These are phyloP conservation scores for Axinella damicornis DNA, from an alignment of 37 sponge, comb jelly and placozoan species.

Conservation along the genomic window DNA sequence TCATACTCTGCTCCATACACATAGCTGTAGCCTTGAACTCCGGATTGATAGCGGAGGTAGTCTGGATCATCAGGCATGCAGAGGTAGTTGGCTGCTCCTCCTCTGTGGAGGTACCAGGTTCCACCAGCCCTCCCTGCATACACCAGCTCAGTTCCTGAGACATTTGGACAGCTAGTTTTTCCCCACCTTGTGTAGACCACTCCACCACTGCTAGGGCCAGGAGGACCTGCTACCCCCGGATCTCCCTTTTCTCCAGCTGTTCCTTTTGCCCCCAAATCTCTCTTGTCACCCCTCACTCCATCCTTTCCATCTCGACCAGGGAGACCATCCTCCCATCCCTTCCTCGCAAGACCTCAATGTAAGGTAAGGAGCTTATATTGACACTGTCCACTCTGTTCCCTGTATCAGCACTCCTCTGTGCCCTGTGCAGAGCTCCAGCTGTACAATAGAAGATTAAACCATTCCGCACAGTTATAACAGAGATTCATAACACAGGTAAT, in stretches of 20 bases:
- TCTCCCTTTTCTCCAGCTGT: not conserved
- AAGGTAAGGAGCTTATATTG: too few relatives aligned
- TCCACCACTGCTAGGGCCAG: conserved; percentile 8
- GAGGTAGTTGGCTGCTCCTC: conserved; percentile 53
- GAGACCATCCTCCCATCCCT: too few relatives aligned
- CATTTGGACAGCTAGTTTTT: conserved; percentile 26
- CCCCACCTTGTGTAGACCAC: conserved; percentile 40
- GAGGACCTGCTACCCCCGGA: conserved; percentile 4
- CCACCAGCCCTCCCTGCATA: conserved; percentile 27
- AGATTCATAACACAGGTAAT: too few relatives aligned
- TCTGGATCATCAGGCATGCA: conserved; percentile 49
- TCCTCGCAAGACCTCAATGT: too few relatives aligned
- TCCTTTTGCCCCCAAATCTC: too few relatives aligned
- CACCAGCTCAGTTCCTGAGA: conserved; percentile 29
- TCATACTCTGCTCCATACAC: conserved; percentile 59
- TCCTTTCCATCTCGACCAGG: too few relatives aligned
- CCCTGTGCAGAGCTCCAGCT: too few relatives aligned
- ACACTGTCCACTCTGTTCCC: too few relatives aligned
- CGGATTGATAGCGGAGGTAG: conserved; percentile 23
- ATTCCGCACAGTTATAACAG: too few relatives aligned
- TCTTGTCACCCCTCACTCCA: too few relatives aligned
- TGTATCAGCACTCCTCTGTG: too few relatives aligned
- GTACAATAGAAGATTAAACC: too few relatives aligned
- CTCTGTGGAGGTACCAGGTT: not conserved
- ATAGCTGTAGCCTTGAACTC: conserved; percentile 16